A percentile compares a stretch with the other conserved stretches of the same genome.
phyloP scores from a whole-genome alignment of 2,113 vertebrate species.

The Cavia aperea region DNA sequence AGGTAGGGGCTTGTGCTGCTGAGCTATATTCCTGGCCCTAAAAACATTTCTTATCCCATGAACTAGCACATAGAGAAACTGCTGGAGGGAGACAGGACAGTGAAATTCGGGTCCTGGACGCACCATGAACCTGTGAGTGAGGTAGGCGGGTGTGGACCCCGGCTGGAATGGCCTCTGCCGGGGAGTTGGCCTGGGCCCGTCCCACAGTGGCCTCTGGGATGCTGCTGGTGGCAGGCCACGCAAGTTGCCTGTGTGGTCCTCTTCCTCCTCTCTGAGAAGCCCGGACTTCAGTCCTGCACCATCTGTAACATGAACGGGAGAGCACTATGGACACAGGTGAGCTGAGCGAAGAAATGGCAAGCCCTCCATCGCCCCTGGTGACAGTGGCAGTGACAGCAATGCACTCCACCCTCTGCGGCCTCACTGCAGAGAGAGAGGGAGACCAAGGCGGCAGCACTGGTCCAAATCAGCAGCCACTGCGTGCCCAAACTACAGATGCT shows the following conservation, averaged over 20 bases:
- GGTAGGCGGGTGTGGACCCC: slow-evolving; percentile 89
- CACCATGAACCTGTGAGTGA: slow-evolving; percentile 96
- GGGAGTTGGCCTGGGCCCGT: slow-evolving; percentile 87
- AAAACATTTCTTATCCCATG: not conserved
- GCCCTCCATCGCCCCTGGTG: not conserved
- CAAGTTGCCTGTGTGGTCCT: slow-evolving; percentile 71
- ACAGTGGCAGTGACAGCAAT: not conserved
- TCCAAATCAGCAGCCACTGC: not conserved
- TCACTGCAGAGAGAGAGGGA: not conserved
- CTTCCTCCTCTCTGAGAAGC: slow-evolving; percentile 69
- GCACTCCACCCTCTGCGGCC: not conserved
- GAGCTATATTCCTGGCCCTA: too few relatives aligned
- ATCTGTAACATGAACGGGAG: slow-evolving; percentile 74
- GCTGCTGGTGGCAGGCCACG: slow-evolving; percentile 60
- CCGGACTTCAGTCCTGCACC: slow-evolving; percentile 78
- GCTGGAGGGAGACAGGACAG: not conserved
- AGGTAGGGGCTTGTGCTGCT: too few relatives aligned
- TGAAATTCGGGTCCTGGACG: not conserved
- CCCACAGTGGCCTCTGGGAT: slow-evolving; percentile 78
- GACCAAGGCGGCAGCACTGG: not conserved
- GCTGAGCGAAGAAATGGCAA: not conserved
- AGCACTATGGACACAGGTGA: not conserved
- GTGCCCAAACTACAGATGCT: not conserved
- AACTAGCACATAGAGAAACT: slow-evolving; percentile 6
- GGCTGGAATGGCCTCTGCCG: slow-evolving; percentile 93